These are phyloP conservation scores for Labeo catla DNA, from an alignment of 2,113 vertebrate species.

Conservation along the genomic window DNA sequence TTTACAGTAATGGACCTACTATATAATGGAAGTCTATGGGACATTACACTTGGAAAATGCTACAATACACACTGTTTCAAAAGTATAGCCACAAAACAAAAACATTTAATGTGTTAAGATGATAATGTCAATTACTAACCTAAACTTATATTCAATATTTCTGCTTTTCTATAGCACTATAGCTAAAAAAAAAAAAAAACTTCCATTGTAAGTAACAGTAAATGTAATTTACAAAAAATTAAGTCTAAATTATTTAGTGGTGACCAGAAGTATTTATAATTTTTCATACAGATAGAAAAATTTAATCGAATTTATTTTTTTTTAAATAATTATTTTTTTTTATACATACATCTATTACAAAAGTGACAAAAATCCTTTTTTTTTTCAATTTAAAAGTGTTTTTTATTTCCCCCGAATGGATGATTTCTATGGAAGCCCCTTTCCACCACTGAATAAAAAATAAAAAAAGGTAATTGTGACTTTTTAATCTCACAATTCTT, in stretches of 20 bases:
- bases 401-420: too few relatives aligned
- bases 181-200: neutral
- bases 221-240: neutral
- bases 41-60: neutral
- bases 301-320: too few relatives aligned
- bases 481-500: too few relatives aligned
- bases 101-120: neutral
- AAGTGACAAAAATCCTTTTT: too few relatives aligned
- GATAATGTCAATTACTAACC: neutral
- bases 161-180: too few relatives aligned
- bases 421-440: too few relatives aligned
- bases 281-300: neutral
- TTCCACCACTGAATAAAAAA: too few relatives aligned
- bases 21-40: neutral
- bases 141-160: neutral
- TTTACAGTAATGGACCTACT: neutral
- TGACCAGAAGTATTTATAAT: neutral
- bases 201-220: neutral
- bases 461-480: too few relatives aligned
- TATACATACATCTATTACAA: too few relatives aligned
- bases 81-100: neutral
- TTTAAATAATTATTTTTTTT: too few relatives aligned
- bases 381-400: too few relatives aligned
- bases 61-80: neutral
- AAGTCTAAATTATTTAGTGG: neutral